Evolutionary conservation across 2,113 vertebrate species (phyloP), one percentile per base, ranked within the genome.

Genomic region (Plecotus auritus): DNA sequence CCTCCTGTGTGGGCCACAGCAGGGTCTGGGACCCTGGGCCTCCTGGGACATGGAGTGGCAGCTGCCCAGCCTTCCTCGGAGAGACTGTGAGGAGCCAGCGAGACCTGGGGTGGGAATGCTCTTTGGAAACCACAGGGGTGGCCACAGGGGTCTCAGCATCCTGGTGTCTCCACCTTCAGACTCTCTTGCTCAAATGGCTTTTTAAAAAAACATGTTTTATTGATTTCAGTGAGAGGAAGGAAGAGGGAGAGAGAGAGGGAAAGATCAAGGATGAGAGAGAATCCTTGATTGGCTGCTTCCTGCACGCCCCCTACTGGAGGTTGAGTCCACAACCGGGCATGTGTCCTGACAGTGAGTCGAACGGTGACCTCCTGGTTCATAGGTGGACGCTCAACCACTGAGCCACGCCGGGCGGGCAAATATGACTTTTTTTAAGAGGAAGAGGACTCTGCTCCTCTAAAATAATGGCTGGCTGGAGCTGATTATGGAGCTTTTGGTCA

Each of bases 161-260:
- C 2, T 0, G 14, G 37, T 0, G 0, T 37, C 47, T 35, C 26
- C 9, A 30, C 26, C 9, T 47, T 5, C 8, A 22, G 0, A 4
- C 40, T 77, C 16, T 85, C 72, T 72, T 35, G 32, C 64, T 45
- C 73, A 7, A 5, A 7, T 12, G 54, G 20, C 54, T 56, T 56
- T 49, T 49, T 56, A 22, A 22, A 56, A 56, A 56, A 22, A 22
- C 1, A 7, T 8, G 18, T 56, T 56, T 22, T 54, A 54, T 54
- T 6, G 54, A 56, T 56, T 56, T 56, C 54, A 56, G 54, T 22
- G 54, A 22, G 18, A 56, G 54, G 54, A 56, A 56, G 54, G 54
- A 18, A 56, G 54, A 56, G 54, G 54, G 54, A 56, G 54, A 56
- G 54, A 56, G 54, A 56, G 54, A 56, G 22, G 54, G 54, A 56